Base-by-base conservation (phyloP, 2,113 vertebrate genomes). In the Paracanthobrama guichenoti region DNA sequence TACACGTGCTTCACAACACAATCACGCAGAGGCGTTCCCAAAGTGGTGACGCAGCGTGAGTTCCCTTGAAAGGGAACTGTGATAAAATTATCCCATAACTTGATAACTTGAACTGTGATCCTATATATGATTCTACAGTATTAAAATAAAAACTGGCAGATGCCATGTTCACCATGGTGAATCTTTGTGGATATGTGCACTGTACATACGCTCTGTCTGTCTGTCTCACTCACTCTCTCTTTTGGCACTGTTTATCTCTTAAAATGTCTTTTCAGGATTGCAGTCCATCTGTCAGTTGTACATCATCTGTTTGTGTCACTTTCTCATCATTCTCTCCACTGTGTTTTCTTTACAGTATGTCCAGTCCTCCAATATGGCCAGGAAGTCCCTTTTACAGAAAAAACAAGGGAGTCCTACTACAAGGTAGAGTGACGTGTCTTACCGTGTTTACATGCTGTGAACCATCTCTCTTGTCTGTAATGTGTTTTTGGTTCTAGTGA, bases 361-460 rank as follows among this genome's bases (percentile, higher is more conserved):
- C 94, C 93, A 97, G 96, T 95, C 96, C 97, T 93, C 96, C 97
- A 82, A 94, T 99, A 92, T 99, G 97, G 98, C 95, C 97, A 35
- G 97, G 96, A 95, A 98, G 95, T 93, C 96, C 96, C 92, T 97
- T 98, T 92, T 97, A 98, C 95, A 97, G 97, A 94, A 98, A 97
- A 94, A 98, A 97, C 22, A 97, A 94, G 89, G 94, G 97, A 94
- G 96, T 98, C 86, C 96, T 99, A 88, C 95, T 99, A 35, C 97
- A 97, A 98, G 97, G 97, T 98, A 99, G 55, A 8, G 83, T 88
- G 8, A 28, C 42, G 1, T 18, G 35, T 20, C 53, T 75, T 62
- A 31, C 39, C 18, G 8, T 46, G 64, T 69, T 53, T 39, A 35
- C 42, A 57, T 44, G 20, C 48, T 77, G 31, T 83, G 8, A 66